phyloP scores from a whole-genome alignment of 2,797 vertebrate species.

The Mycteria americana region DNA sequence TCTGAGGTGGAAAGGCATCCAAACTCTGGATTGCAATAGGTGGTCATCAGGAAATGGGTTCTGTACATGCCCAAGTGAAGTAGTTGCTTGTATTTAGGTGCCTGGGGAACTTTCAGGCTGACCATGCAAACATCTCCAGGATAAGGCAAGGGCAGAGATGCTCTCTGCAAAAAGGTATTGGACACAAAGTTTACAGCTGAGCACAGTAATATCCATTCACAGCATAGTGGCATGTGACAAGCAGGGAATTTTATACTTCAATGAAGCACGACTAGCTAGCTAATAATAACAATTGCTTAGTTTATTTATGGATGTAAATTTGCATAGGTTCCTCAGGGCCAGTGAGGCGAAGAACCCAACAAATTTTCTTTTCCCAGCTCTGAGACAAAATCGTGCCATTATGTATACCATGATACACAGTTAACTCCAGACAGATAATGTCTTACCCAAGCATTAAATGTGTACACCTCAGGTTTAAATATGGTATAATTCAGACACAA shows the following conservation, averaged over 20 bases:
- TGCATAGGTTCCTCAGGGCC: not conserved
- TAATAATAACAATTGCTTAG: not conserved
- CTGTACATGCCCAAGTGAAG: not conserved
- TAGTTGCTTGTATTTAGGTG: not conserved
- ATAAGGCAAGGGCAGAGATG: not conserved
- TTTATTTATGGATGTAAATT: constrained; percentile 11
- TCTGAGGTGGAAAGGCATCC: not conserved
- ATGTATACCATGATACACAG: not conserved
- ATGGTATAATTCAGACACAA: not conserved
- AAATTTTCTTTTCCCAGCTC: not conserved
- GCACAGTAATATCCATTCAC: not conserved
- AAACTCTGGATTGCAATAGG: not conserved
- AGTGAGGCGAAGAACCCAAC: not conserved
- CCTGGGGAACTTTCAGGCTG: not conserved
- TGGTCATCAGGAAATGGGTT: not conserved
- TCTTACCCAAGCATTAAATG: not conserved
- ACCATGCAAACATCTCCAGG: not conserved
- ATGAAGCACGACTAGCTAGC: not conserved
- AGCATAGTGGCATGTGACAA: not conserved
- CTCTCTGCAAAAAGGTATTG: not conserved
- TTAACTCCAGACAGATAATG: not conserved
- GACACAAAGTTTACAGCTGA: not conserved
- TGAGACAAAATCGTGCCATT: not conserved
- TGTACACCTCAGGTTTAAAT: not conserved
- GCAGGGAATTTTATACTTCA: not conserved